Evolutionary conservation across 1,140 invertebrate genomes (phyloP), one percentile per base, ranked within the genome.

Genomic region (Panagrolaimus sp.): DNA sequence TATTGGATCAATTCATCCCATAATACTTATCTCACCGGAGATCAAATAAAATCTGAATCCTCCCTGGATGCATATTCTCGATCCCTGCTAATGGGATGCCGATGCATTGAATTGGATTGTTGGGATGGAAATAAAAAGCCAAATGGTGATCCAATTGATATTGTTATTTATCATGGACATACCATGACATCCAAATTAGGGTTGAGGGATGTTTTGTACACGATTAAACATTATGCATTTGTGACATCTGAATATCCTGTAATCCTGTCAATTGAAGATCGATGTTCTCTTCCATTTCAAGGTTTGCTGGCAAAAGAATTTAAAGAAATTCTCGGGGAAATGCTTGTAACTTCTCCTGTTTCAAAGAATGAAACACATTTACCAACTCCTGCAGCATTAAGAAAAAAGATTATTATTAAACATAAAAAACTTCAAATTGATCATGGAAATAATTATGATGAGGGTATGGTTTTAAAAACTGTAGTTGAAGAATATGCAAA

Each of bases 1-100:
- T 98, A 98, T 85, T 98, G 93, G 93, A 96, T 98, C 71, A 89
- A 94, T 1, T 97, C 94, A 0, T 97, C 94, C 1, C 95, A 98
- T 83, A 98, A 98, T 82, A 98, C 95, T 88, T 97, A 98, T 85
- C 85, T 98, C 46, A 97, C 92, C 47, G 95, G 94, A 8, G 94
- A 98, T 86, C 95, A 98, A 85, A 90, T 98, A 82, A 92, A 90
- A 44, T 95, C 93, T 83, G 93, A 96, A 82, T 96, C 93, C 3
- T 96, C 93, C 24, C 87, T 91, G 62, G 95, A 98, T 86, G 94
- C 95, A 0, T 99, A 99, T 85, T 90, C 90, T 0, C 85, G 94
- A 17, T 91, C 90, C 71, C 85, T 99, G 24, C 52, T 82, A 28
- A 81, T 82, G 78, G 80, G 80, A 28, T 82, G 80, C 71, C 73